Conservation (phyloP, 64 coral and sea anemone genomes). For the Pocillopora damicornis region DNA sequence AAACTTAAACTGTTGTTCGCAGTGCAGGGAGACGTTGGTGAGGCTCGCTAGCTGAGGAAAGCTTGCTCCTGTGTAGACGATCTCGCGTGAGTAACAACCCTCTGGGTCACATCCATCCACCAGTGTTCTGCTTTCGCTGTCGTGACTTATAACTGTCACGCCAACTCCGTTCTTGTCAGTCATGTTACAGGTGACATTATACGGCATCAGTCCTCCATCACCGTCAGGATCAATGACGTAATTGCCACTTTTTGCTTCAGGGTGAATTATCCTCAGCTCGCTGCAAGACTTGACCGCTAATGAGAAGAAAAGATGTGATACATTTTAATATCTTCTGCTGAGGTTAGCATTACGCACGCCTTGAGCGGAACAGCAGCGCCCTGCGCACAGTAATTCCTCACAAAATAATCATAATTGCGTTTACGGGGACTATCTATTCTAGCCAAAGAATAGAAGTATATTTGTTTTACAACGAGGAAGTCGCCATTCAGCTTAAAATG, state of each 20-base stretch:
- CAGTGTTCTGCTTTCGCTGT: constrained; percentile 27
- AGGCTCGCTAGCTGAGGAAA: background rate
- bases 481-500: too few species aligned
- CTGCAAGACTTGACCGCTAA: background rate
- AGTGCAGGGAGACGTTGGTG: background rate
- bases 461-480: too few species aligned
- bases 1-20: constrained; percentile 22
- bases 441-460: too few species aligned
- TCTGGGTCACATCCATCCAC: background rate
- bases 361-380: too few species aligned
- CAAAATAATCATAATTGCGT: too few species aligned
- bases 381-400: too few species aligned
- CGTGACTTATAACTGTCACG: constrained; percentile 31
- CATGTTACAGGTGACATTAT: constrained; percentile 15
- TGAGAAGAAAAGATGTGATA: too few species aligned
- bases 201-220: background rate
- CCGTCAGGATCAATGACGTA: constrained; percentile 39
- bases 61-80: background rate
- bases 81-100: background rate
- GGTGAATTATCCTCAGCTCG: background rate
- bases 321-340: background rate
- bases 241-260: background rate
- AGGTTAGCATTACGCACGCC: too few species aligned
- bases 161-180: constrained; percentile 42
- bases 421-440: too few species aligned